Evolutionary conservation across 2,888 invertebrate genomes (phyloP).

Genomic region (Drosophila borborema): DNA sequence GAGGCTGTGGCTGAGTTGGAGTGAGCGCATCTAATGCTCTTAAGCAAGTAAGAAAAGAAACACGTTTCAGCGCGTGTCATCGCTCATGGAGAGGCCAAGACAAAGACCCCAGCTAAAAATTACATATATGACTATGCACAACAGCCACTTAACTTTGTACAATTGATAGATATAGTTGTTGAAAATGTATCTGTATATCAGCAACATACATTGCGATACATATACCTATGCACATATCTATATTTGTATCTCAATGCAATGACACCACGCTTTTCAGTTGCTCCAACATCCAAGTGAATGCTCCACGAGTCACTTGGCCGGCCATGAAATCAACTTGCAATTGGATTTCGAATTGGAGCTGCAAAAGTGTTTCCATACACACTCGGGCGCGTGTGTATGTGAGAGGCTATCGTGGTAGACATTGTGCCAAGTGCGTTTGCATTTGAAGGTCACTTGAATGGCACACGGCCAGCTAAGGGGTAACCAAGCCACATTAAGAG

Average conservation of each 20-base stretch:
- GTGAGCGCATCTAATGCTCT: conserved; percentile 50
- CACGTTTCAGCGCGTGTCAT: conserved; percentile 76
- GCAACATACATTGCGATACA: conserved; percentile 36
- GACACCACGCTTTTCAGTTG: conserved; percentile 65
- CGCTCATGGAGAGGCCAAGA: conserved; percentile 69
- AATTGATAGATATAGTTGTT: conserved; percentile 58
- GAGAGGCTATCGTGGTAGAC: conserved; percentile 33
- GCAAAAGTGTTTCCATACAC: conserved; percentile 43
- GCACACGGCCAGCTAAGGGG: conserved; percentile 47
- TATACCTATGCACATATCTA: conserved; percentile 27
- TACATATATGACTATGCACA: conserved; percentile 66
- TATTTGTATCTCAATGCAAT: conserved; percentile 62
- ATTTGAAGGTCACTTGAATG: conserved; percentile 74
- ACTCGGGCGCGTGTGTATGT: conserved; percentile 12
- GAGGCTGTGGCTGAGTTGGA: background rate
- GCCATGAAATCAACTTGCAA: conserved; percentile 77
- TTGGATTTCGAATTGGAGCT: conserved; percentile 54
- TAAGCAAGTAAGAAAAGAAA: conserved; percentile 46
- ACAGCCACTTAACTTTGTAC: conserved; percentile 69
- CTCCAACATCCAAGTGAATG: conserved; percentile 64
- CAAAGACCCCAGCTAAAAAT: conserved; percentile 67
- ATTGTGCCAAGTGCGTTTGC: conserved; percentile 49
- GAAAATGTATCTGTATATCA: conserved; percentile 6
- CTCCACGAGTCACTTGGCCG: conserved; percentile 67
- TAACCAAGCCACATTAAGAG: background rate